Evolutionary conservation across 2,888 invertebrate species (phyloP), one percentile per base, ranked within the genome.

Genomic region (Erpobdella octoculata): DNA sequence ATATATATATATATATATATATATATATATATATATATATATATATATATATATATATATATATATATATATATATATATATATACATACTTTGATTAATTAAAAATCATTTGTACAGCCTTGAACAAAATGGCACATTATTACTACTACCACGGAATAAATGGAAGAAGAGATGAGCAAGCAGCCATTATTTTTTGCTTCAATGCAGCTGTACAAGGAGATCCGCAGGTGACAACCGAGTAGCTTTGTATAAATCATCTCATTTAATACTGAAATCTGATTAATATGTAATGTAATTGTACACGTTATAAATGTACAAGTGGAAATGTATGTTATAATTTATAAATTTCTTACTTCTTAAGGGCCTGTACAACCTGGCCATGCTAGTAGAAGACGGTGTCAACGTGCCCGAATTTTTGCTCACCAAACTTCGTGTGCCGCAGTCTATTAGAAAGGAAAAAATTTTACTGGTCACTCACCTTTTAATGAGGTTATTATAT

Each of bases 91-190:
- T n/a, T n/a, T n/a, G n/a, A n/a, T n/a, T n/a, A n/a, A n/a, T n/a
- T n/a, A n/a, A n/a, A n/a, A n/a, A n/a, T n/a, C n/a, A n/a, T n/a
- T n/a, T n/a, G n/a, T 53, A 21, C 74, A 82, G 82, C 82, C 8
- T 74, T 79, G 70, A 78, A 81, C 31, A 82, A 81, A 76, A 81
- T 82, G 82, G 82, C 82, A 15, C 82, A 82, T 73, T 82, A 79
- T 73, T 76, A 79, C 71, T 82, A 80, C 79, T 80, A 80, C 72
- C 81, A 80, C 0, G 79, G 79, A 70, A 70, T 72, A 41, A 78
- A 78, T 5, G 48, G 37, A 21, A 31, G 76, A 5, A 74, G 76
- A 48, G 77, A 82, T 70, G 59, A 76, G 0, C 59, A 71, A 0
- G 73, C 72, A 71, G 81, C 82, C 18, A 77, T 78, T 0, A 70